Conservation (phyloP, 2,888 invertebrate species). For the Mesorhabditis spiculigera region DNA sequence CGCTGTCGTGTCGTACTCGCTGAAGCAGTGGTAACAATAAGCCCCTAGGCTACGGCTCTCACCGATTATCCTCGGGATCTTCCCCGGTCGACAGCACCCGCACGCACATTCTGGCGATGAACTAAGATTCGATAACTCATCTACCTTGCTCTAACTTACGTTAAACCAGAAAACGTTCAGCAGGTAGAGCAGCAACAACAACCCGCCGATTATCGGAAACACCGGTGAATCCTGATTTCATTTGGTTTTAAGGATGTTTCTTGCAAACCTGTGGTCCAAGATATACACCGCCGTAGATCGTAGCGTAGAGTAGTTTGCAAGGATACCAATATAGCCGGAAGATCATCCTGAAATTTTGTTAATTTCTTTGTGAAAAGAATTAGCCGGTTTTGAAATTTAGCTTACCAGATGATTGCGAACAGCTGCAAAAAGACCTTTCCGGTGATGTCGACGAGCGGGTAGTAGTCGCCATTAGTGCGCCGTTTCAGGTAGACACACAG, state of each 20-base stretch:
- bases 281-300: slow-evolving; percentile 44
- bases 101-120: slow-evolving; percentile 43
- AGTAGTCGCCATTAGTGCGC: slow-evolving; percentile 39
- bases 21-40: too few species aligned
- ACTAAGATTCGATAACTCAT: slow-evolving; percentile 23
- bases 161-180: slow-evolving; percentile 53
- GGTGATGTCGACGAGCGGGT: slow-evolving; percentile 29
- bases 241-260: neutral
- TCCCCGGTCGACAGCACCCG: slow-evolving; percentile 47
- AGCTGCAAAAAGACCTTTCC: slow-evolving; percentile 39
- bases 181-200: slow-evolving; percentile 36
- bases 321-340: slow-evolving; percentile 49
- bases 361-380: neutral
- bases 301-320: slow-evolving; percentile 43
- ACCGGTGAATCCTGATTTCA: slow-evolving; percentile 27
- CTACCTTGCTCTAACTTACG: slow-evolving; percentile 21
- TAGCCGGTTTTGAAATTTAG: slow-evolving; percentile 5
- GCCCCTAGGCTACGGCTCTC: too few species aligned
- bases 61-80: slow-evolving; percentile 45
- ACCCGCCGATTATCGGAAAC: slow-evolving; percentile 37
- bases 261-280: slow-evolving; percentile 32
- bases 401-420: slow-evolving; percentile 43
- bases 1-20: slow-evolving; percentile 43
- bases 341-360: slow-evolving; percentile 23
- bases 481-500: slow-evolving; percentile 43